A percentile compares a stretch with the other conserved stretches of the same genome.
These are phyloP conservation scores for Megastigmus dorsalis DNA, from an alignment of 2,888 invertebrate species.

Conservation along the genomic window DNA sequence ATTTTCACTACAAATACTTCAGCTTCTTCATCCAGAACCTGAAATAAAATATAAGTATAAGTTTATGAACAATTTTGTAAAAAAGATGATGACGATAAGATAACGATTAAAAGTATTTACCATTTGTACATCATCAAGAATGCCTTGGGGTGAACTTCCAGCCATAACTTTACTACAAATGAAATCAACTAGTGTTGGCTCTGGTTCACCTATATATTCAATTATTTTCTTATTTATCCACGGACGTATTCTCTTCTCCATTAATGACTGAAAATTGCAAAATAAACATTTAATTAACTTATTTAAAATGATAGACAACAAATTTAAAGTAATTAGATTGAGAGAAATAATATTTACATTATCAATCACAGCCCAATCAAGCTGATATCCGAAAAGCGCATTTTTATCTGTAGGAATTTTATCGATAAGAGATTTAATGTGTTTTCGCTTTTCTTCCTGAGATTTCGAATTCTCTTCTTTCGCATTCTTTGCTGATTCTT, in stretches of 20 bases:
- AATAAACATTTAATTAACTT: not conserved
- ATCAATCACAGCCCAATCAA: constrained; percentile 92
- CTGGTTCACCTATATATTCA: constrained; percentile 99
- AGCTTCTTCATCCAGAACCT: constrained; percentile 99
- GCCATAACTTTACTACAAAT: constrained; percentile 98
- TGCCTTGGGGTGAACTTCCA: constrained; percentile 93
- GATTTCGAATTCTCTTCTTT: constrained; percentile 81
- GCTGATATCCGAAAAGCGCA: constrained; percentile 94
- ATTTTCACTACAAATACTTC: constrained; percentile 99
- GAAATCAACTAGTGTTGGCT: constrained; percentile 98
- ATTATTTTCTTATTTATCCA: constrained; percentile 99
- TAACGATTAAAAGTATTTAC: constrained; percentile 76
- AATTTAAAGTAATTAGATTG: too few relatives aligned
- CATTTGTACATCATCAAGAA: constrained; percentile 99
- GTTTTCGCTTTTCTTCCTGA: constrained; percentile 95
- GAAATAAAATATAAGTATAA: constrained; percentile 60
- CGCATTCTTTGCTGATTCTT: constrained; percentile 74
- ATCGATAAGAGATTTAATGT: constrained; percentile 97
- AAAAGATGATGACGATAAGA: not conserved
- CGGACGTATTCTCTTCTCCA: constrained; percentile 97
- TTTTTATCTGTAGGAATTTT: constrained; percentile 98
- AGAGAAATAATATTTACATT: constrained; percentile 74
- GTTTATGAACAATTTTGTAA: not conserved
- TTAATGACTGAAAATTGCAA: constrained; percentile 78
- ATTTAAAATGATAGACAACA: not conserved